Evolutionary conservation across 1,140 invertebrate genomes (phyloP), one percentile per base, ranked within the genome.

Genomic region (Leguminivora glycinivorella): DNA sequence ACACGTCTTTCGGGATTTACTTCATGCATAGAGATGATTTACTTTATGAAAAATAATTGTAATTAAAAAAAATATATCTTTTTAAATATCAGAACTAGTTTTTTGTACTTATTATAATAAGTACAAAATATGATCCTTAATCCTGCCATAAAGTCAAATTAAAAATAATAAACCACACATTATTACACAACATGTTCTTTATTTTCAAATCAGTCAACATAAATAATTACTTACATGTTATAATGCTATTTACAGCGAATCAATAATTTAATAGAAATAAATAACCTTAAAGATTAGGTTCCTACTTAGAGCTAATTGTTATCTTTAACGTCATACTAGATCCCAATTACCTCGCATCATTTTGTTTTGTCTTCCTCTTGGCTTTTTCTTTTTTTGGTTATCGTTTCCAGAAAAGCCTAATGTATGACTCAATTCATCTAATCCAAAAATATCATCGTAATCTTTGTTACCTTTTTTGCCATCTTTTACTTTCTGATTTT

Each of bases 281-380:
- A 86, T 83, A 84, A 89, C 84, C 47, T 87, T 85, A 79, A 75
- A 81, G 76, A 58, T 83, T 52, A 52, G 77, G 60, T 72, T 66
- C n/a, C 75, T 86, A 83, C 75, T 83, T 85, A 82, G 72, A 73
- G 72, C 77, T 80, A 85, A 68, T 73, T 75, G 66, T 73, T 75
- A 60, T 80, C 56, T 77, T 75, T 66, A 75, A 74, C 69, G 75
- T 86, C 75, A 83, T 76, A 72, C 73, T 69, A 83, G 74, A 63
- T 84, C 82, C 84, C 87, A 89, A 70, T 90, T 78, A 14, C 87
- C 83, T 24, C 82, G 85, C 88, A 92, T 90, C 92, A 92, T 92
- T 87, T 92, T 92, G 76, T 92, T 92, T 84, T 90, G 89, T 81
- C 90, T 86, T 80, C 88, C 83, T 72, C 84, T 85, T 66, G 81